Percentiles rank a stretch among this genome's conserved stretches.
These are phyloP conservation scores for Euura lappo DNA, from an alignment of 1,140 invertebrate genomes.

Conservation along the genomic window DNA sequence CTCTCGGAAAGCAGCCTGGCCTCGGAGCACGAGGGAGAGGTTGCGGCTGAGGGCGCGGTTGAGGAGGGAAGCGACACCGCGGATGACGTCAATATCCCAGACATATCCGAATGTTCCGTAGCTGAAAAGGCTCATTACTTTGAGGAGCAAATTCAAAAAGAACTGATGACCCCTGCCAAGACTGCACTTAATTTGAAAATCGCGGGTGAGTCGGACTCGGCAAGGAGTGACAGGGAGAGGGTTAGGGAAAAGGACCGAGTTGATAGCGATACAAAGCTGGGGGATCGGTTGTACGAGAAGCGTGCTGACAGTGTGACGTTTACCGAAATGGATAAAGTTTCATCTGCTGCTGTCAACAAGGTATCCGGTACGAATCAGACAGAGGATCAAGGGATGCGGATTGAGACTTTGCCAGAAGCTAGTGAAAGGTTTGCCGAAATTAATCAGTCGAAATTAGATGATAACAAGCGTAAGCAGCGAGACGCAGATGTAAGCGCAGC, in stretches of 20 bases:
- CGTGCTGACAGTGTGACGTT: too few relatives aligned
- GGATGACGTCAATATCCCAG: slow-evolving; percentile 49
- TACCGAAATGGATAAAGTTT: too few relatives aligned
- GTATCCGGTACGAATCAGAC: background rate
- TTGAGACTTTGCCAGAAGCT: background rate
- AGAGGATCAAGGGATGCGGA: background rate
- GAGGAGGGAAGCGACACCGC: slow-evolving; percentile 35
- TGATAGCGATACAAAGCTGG: slow-evolving; percentile 8
- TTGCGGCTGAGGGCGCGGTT: background rate
- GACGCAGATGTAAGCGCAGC: background rate
- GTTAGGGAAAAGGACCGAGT: background rate
- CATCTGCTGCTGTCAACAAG: too few relatives aligned
- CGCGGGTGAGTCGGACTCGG: slow-evolving; percentile 18
- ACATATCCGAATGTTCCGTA: slow-evolving; percentile 58
- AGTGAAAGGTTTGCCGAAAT: background rate
- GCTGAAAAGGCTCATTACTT: slow-evolving; percentile 61
- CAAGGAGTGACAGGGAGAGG: slow-evolving; percentile 12
- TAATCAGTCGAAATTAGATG: background rate
- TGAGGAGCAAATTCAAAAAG: slow-evolving; percentile 58
- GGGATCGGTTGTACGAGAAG: background rate
- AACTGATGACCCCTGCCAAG: slow-evolving; percentile 32
- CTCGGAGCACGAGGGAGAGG: slow-evolving; percentile 40
- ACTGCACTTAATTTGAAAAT: slow-evolving; percentile 16
- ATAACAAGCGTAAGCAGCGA: background rate
- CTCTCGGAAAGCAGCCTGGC: slow-evolving; percentile 36